Evolutionary conservation across 2,113 vertebrate genomes (phyloP).

Genomic region (Malaclemys terrapin): DNA sequence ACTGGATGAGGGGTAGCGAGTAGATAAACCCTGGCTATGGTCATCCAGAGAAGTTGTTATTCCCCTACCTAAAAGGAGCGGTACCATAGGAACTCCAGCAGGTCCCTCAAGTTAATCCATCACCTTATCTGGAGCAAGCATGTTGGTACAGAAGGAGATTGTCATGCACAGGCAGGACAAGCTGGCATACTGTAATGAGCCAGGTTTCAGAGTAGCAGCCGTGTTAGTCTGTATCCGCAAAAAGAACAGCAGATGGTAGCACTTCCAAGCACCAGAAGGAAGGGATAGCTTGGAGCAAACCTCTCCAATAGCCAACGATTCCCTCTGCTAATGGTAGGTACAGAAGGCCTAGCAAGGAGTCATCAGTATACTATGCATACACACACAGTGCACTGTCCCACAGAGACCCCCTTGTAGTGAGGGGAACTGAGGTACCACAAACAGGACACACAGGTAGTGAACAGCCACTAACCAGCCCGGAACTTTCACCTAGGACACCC

Average conservation of each 20-base stretch:
- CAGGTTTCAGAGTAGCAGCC: neutral
- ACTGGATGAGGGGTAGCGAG: neutral
- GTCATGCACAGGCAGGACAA: neutral
- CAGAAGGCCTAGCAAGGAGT: neutral
- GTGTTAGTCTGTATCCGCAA: too few species aligned
- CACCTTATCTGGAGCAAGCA: neutral
- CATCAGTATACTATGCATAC: neutral
- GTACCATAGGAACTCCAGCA: neutral
- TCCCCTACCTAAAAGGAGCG: neutral
- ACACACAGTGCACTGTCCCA: neutral
- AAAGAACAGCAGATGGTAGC: neutral
- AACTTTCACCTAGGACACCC: neutral
- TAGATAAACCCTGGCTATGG: neutral
- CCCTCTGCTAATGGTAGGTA: neutral
- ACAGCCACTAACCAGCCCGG: neutral
- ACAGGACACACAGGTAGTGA: neutral
- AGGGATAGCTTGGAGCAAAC: neutral
- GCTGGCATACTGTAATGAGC: neutral
- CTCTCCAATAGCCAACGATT: neutral
- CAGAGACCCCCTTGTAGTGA: neutral
- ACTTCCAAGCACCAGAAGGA: neutral
- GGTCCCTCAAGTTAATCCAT: neutral
- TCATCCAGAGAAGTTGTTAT: neutral
- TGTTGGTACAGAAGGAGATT: neutral
- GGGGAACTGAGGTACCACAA: neutral